Evolutionary conservation across 1,140 invertebrate genomes (phyloP), one percentile per base, ranked within the genome.

Genomic region (Mylabris phalerata): DNA sequence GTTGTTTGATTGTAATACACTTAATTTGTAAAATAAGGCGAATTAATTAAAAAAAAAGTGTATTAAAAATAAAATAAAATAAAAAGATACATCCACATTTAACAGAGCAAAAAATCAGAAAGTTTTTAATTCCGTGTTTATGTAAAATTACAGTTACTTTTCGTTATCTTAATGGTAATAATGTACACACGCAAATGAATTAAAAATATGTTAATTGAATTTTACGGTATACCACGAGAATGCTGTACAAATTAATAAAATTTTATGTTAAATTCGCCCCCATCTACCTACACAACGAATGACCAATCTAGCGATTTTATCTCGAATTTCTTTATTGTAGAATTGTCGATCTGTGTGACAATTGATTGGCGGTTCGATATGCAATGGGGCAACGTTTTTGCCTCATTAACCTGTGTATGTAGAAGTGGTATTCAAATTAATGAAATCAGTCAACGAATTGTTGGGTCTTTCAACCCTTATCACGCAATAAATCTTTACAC

Each of bases 51-150:
- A 55, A 32, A 32, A 32, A 32, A 32, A 32, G 1, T 32, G 32
- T 32, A 32, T 32, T 32, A 32, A 32, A 32, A 32, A 32, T 32
- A 32, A 7, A 32, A 32, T 5, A 32, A 32, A 32, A 46, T 43
- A 39, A 39, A 40, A 42, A 56, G 40, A 55, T 43, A 60, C 46
- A 60, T 55, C 32, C 55, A 42, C 54, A 60, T 43, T 60, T 55
- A 60, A 60, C 59, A 60, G 59, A 60, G 59, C 59, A 60, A 60
- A 60, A 60, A 60, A 60, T 60, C 59, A 55, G 59, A 60, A 60
- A 60, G 59, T 60, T 54, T 32, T 60, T 60, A 60, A 55, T 60
- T 60, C 59, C 52, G 48, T 45, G 42, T 56, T 56, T 60, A 50
- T 43, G 54, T 54, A 47, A 50, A 50, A 50, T 27, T 45, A 59